Base-by-base conservation (phyloP, 2,797 vertebrate genomes). In the Cercopithecus mitis region DNA sequence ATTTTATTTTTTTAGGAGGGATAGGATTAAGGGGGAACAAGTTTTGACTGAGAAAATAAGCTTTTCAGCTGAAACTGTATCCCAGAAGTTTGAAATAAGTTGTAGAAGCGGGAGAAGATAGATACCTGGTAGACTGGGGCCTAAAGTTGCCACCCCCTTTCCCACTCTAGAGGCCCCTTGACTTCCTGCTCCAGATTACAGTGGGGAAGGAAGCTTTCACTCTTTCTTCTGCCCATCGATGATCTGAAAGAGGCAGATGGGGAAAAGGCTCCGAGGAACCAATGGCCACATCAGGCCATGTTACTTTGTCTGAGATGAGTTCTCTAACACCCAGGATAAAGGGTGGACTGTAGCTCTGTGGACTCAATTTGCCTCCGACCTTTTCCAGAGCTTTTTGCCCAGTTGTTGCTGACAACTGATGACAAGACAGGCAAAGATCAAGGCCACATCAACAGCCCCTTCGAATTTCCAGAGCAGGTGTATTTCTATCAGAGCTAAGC, bases 361-460 rank as follows among this genome's bases (percentile, higher is more conserved):
- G 99, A 99, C 95, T 99, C 99, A 0, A 99, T 99, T 97, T 99
- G 99, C 7, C 99, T 99, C 0, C 99, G 88, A 99, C 99, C 95
- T 99, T 99, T 98, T 99, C 99, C 0, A 99, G 99, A 5, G 99
- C 99, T 1, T 99, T 99, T 99, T 98, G 98, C 99, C 99, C 24
- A 99, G 98, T 25, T 98, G 98, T 0, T 99, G 98, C 97, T 99
- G 99, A 13, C 99, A 99, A 3, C 98, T 25, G 0, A 99, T 98
- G 95, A 99, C 99, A 4, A 99, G 43, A 24, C 99, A 90, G 1
- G 99, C 99, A 0, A 99, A 99, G 39, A 99, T 0, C 0, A 98
- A 97, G 0, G 98, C 99, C 12, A 99, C 92, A 12, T 97, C 97
- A 97, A 99, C 98, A 36, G 98, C 83, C 0, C 98, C 99, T 97